phyloP scores from a whole-genome alignment of 2,888 invertebrate genomes.

The Yponomeuta evonymella region DNA sequence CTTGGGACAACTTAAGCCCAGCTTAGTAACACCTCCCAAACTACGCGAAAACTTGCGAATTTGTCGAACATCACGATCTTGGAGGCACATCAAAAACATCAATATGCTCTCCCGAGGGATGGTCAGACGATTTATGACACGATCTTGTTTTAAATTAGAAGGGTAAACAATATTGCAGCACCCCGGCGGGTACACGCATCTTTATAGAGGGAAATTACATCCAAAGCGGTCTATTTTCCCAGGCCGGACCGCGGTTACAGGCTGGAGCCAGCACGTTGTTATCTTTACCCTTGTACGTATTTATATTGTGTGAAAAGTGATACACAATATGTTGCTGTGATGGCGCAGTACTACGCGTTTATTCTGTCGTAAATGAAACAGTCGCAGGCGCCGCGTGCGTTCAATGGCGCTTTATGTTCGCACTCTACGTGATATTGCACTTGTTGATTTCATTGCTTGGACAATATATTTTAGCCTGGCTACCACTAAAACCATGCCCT shows the following conservation, averaged over 20 bases:
- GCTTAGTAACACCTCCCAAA: conserved; percentile 5
- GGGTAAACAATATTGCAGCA: background rate
- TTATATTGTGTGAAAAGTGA: conserved; percentile 3
- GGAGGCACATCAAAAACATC: background rate
- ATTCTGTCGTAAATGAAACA: conserved; percentile 5
- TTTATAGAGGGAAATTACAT: background rate
- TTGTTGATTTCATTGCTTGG: background rate
- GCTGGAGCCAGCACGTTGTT: background rate
- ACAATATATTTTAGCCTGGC: background rate
- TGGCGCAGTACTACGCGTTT: conserved; percentile 2
- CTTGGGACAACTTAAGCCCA: conserved; percentile 4
- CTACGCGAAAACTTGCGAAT: background rate
- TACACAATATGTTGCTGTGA: background rate
- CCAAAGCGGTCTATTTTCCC: background rate
- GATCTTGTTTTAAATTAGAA: background rate
- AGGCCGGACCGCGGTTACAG: background rate
- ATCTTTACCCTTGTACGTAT: background rate
- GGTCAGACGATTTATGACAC: background rate
- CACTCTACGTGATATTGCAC: background rate
- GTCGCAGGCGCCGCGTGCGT: background rate
- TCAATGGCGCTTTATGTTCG: background rate
- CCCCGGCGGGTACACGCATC: background rate
- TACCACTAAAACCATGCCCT: too few species aligned
- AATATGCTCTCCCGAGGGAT: background rate
- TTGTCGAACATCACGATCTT: background rate